Base-by-base conservation (phyloP, 2,113 vertebrate genomes). In the Xiphorhynchus elegans region DNA sequence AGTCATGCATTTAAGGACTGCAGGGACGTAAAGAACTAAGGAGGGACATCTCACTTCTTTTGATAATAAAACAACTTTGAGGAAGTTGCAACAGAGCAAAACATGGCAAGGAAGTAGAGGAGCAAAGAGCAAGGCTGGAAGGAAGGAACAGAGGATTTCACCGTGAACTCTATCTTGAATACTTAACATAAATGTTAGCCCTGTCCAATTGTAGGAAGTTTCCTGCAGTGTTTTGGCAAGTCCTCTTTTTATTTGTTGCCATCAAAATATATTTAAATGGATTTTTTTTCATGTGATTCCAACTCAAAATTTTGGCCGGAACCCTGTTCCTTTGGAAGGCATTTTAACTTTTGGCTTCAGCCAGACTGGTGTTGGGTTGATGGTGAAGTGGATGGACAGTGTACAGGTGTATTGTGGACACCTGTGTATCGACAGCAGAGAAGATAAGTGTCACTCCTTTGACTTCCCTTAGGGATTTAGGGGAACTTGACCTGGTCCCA, bases 381-480 rank as follows among this genome's bases (percentile, higher is more conserved):
- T 10, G 4, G 18, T 19, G 19, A 82, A 60, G 25, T 3, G 9
- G 37, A 47, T 6, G 31, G 74, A 62, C 25, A 55, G 29, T 1
- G 7, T 37, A 23, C 2, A 67, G n/a, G 42, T 37, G 12, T 46
- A 26, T 17, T 62, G 49, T 37, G 44, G 44, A 44, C 20, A 60
- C 19, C 16, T 40, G 10, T 10, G 6, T 23, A 50, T 20, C 0
- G 0, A 60, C 11, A 84, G 44, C 40, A 94, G n/a, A 62, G 18
- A 37, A 84, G 11, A 37, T 3, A 46, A 73, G 87, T 79, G 56
- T 60, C 28, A 26, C 3, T 77, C 24, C 47, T 56, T 10, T 42
- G 33, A 24, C 21, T 59, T 44, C 35, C 16, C 9, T 31, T 47
- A 33, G 28, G n/a, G 10, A 82, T 16, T 33, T 2, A 6, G 17